Base-by-base conservation (phyloP, 2,797 vertebrate genomes). In the Mastacembelus armatus region DNA sequence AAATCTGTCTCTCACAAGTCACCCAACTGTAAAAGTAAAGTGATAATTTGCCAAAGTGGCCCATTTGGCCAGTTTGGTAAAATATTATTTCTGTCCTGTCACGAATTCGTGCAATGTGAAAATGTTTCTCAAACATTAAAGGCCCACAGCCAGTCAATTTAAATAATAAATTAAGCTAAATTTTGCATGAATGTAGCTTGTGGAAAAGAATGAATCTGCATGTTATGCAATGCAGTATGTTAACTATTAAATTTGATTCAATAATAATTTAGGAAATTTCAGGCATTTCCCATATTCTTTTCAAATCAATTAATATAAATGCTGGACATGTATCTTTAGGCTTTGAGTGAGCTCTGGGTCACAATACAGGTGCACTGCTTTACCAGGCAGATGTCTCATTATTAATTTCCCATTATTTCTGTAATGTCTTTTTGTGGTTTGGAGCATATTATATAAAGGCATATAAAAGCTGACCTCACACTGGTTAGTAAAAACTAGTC, bases 401-500 rank as follows among this genome's bases (percentile, higher is more conserved):
- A n/a, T 42, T 19, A 2, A 7, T 5, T 16, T 15, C 18, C 5
- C 9, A 1, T 38, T 19, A 24, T 30, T 4, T 35, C 12, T 36
- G 4, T 42, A 11, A 30, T 33, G 22, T 30, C 11, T 15, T 21
- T 49, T 32, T 21, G 1, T 36, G 19, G 42, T n/a, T 40, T 19
- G 24, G 8, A 38, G 48, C 39, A n/a, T 14, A 18, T 60, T 19
- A 9, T 8, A 27, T 40, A 16, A 11, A 27, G 11, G 35, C 44
- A 49, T 26, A 58, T 8, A 16, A 19, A 43, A n/a, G 27, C 30
- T 24, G 52, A 40, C 16, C 39, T 15, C 4, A 7, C 4, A 14
- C 27, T n/a, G 18, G 16, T 35, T 26, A 27, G 39, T 36, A 6
- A 24, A 60, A 56, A 69, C 38, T 70, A 54, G 80, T 67, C 19